Evolutionary conservation across 2,113 vertebrate species (phyloP), one percentile per base, ranked within the genome.

Genomic region (Sinocyclocheilus rhinocerous): DNA sequence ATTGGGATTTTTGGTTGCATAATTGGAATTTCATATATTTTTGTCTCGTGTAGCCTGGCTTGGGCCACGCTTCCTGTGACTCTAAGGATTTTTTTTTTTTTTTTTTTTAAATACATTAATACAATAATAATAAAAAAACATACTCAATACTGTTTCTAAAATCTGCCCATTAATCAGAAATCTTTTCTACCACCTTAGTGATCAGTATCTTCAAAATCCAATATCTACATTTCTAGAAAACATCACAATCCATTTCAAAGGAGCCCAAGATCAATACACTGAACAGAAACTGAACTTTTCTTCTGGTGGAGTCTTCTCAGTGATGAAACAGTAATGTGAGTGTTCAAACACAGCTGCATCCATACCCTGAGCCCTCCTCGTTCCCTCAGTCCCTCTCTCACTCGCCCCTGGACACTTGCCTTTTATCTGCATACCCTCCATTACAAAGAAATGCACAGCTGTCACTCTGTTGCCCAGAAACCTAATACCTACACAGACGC

Each of bases 361-460:
- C 88, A 88, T 88, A 88, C 42, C 52, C 50, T 50, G 22, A 39
- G 45, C 61, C 26, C 50, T 20, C 20, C 42, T 45, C 33, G 4
- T 67, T 63, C 42, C n/a, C 57, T 57, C n/a, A 8, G 73, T 63
- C 42, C 13, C 78, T 57, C 70, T 80, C 61, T 80, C 22, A 36
- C 77, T 63, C 84, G 16, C 81, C 84, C 84, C 83, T 89, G 76
- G 77, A 88, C 88, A 81, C 86, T 86, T 88, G 86, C 88, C 91
- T 93, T 93, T 93, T 91, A 92, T 92, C 91, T 75, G 86, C 72
- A 81, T 57, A 63, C 72, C 84, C 86, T 85, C 57, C 80, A 91
- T 90, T 89, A 92, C 91, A 88, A 90, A 94, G 93, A 93, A 89
- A 94, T 92, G 93, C 93, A 93, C 94, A 95, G 94, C 94, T 95